These are phyloP conservation scores for Danaus chrysippus DNA, from an alignment of 2,888 invertebrate genomes.

Conservation along the genomic window DNA sequence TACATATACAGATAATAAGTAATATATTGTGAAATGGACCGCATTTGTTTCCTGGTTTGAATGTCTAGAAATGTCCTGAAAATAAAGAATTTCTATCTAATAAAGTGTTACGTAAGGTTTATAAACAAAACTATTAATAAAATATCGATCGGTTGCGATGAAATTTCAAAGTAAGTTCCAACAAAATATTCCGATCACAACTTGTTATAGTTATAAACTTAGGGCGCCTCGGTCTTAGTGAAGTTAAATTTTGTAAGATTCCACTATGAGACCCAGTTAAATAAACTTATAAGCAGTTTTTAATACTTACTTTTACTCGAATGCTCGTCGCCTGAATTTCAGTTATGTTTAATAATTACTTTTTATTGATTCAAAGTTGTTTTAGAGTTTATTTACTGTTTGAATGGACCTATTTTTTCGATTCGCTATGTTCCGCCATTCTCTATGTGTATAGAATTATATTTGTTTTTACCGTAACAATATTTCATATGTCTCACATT, in stretches of 20 bases:
- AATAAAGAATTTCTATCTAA: background rate
- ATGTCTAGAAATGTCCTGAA: background rate
- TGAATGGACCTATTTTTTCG: too few relatives aligned
- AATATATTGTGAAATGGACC: too few relatives aligned
- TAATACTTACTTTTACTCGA: background rate
- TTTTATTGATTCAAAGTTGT: too few relatives aligned
- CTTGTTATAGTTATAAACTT: conserved; percentile 7
- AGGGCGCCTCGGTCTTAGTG: conserved; percentile 3
- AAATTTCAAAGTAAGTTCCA: background rate
- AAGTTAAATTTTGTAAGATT: conserved; percentile 4
- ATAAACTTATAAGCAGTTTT: conserved; percentile 3
- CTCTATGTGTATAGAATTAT: too few relatives aligned
- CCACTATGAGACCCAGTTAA: conserved; percentile 1
- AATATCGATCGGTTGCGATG: background rate
- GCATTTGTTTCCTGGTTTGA: too few relatives aligned
- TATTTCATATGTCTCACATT: too few relatives aligned
- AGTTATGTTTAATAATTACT: too few relatives aligned
- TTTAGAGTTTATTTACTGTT: too few relatives aligned
- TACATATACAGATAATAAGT: too few relatives aligned
- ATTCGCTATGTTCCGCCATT: too few relatives aligned
- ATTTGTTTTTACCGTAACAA: too few relatives aligned
- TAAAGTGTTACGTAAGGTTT: background rate
- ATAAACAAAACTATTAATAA: background rate
- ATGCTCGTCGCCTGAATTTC: background rate
- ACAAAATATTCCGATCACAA: conserved; percentile 5